A percentile compares a stretch with the other conserved stretches of the same genome.
Conservation (phyloP, 2,888 invertebrate species). For the Melanotus villosus region DNA sequence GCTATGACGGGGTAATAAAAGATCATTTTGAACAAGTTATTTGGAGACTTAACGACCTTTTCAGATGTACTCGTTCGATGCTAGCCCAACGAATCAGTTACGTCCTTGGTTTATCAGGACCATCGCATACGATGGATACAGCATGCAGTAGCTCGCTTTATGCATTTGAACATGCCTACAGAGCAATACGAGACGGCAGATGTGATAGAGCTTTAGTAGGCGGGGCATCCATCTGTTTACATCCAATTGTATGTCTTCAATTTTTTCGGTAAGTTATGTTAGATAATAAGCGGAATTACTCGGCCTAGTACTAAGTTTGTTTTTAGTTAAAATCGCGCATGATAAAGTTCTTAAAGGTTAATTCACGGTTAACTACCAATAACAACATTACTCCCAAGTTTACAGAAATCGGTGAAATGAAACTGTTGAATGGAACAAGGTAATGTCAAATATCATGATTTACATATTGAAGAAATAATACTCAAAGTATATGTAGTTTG, state of each 20-base stretch:
- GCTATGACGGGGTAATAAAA: slow-evolving; percentile 71
- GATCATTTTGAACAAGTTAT: not conserved
- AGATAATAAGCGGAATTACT: too few species aligned
- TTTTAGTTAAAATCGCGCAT: too few species aligned
- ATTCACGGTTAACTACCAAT: too few species aligned
- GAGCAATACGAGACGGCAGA: too few species aligned
- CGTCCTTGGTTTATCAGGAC: slow-evolving; percentile 89
- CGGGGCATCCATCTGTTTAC: slow-evolving; percentile 87
- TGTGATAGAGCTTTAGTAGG: slow-evolving; percentile 93
- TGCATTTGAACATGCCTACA: slow-evolving; percentile 88
- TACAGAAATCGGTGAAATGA: too few species aligned
- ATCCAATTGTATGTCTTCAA: slow-evolving; percentile 90
- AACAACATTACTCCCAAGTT: too few species aligned
- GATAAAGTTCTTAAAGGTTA: too few species aligned
- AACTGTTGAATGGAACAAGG: too few species aligned
- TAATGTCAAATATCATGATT: too few species aligned
- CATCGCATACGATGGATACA: slow-evolving; percentile 90
- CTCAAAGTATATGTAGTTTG: too few species aligned
- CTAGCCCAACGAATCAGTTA: slow-evolving; percentile 94
- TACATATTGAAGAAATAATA: too few species aligned
- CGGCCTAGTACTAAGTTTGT: too few species aligned
- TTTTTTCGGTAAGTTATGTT: slow-evolving; percentile 78
- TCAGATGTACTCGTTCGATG: slow-evolving; percentile 89
- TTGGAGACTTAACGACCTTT: not conserved
- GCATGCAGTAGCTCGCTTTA: slow-evolving; percentile 96